Conservation (phyloP, 2,113 vertebrate species). For the Chiloscyllium plagiosum region DNA sequence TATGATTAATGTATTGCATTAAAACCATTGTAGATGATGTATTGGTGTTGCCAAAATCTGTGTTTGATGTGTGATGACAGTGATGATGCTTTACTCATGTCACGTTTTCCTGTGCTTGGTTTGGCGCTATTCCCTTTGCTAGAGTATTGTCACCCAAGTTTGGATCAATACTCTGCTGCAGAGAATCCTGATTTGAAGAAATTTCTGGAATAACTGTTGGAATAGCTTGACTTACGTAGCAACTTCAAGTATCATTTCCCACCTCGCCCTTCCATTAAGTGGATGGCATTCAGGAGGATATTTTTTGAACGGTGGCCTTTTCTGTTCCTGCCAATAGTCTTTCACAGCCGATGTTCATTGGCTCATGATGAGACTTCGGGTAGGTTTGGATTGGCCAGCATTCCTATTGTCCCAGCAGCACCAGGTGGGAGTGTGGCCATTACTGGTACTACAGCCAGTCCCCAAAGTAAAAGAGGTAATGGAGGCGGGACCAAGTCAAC, state of each 20-base stretch:
- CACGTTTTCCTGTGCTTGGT: not conserved
- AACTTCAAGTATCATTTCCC: too few relatives aligned
- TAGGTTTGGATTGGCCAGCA: too few relatives aligned
- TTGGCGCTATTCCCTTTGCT: not conserved
- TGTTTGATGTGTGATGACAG: not conserved
- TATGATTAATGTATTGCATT: not conserved
- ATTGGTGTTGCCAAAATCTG: not conserved
- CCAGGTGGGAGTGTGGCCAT: too few relatives aligned
- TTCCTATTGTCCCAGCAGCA: too few relatives aligned
- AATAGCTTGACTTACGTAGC: not conserved
- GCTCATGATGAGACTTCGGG: too few relatives aligned
- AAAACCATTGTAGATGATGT: not conserved
- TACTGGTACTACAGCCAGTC: too few relatives aligned
- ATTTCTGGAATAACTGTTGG: not conserved
- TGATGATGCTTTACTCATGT: not conserved
- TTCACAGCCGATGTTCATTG: too few relatives aligned
- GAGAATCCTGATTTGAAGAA: not conserved
- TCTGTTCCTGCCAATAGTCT: too few relatives aligned
- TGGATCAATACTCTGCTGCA: not conserved
- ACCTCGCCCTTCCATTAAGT: too few relatives aligned
- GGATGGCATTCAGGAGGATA: not conserved
- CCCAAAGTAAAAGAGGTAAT: too few relatives aligned
- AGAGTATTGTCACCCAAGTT: not conserved
- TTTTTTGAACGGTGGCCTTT: too few relatives aligned
- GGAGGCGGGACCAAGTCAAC: too few relatives aligned